Evolutionary conservation across 2,797 vertebrate genomes (phyloP).

Genomic region (Micropoecilia bifurca): DNA sequence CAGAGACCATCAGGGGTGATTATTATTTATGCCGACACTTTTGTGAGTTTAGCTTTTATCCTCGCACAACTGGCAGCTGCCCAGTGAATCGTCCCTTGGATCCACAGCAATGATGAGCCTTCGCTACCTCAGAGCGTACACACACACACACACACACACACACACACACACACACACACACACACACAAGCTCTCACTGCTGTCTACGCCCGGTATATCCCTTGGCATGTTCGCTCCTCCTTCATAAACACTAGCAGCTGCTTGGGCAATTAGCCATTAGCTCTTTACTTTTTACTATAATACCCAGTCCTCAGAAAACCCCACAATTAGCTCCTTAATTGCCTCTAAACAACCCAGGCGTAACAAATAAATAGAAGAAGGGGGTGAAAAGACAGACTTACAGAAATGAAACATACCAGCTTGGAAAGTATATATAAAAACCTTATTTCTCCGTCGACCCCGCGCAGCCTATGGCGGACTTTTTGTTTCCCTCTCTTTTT

Average conservation of each 20-base stretch:
- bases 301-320: constrained; percentile 79
- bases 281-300: constrained; percentile 84
- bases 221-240: constrained; percentile 70
- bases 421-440: constrained; percentile 51
- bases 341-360: constrained; percentile 83
- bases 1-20: constrained; percentile 74
- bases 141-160: constrained; percentile 32
- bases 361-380: constrained; percentile 79
- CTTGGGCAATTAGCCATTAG: constrained; percentile 83
- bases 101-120: constrained; percentile 55
- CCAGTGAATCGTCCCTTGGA: constrained; percentile 67
- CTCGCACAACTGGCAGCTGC: constrained; percentile 72
- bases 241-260: constrained; percentile 85
- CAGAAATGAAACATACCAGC: constrained; percentile 51
- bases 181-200: constrained; percentile 41
- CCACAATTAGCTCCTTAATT: constrained; percentile 86
- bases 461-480: constrained; percentile 57
- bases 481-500: not conserved
- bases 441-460: constrained; percentile 45
- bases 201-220: constrained; percentile 69
- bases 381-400: constrained; percentile 49
- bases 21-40: constrained; percentile 75
- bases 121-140: constrained; percentile 17
- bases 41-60: constrained; percentile 55
- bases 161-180: constrained; percentile 37